phyloP scores from a whole-genome alignment of 2,113 vertebrate genomes.

The Polypterus bichir region DNA sequence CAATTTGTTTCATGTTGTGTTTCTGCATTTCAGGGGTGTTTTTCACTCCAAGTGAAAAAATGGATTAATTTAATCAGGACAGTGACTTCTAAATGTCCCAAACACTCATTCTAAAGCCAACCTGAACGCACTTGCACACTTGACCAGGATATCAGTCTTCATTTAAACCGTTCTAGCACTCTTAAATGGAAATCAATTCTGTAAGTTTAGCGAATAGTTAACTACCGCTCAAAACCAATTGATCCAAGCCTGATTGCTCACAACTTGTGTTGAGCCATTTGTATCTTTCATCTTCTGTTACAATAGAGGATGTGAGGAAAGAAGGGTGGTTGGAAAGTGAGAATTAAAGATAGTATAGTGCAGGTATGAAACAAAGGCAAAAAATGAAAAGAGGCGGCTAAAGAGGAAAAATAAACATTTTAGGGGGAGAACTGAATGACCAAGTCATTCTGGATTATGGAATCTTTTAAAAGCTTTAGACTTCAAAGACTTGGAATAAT shows the following conservation, averaged over 20 bases:
- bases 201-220: constrained; percentile 87
- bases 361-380: constrained; percentile 35
- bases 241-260: constrained; percentile 68
- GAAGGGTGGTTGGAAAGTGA: constrained; percentile 19
- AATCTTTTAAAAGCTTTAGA: background rate
- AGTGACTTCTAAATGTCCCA: constrained; percentile 57
- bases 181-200: constrained; percentile 83
- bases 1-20: constrained; percentile 30
- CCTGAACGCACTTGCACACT: constrained; percentile 54
- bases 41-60: constrained; percentile 33
- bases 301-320: constrained; percentile 41
- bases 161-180: constrained; percentile 74
- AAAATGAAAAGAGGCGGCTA: constrained; percentile 12
- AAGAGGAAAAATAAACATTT: constrained; percentile 15
- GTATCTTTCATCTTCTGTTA: constrained; percentile 79
- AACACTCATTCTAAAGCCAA: constrained; percentile 59
- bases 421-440: background rate
- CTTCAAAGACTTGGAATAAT: too few relatives aligned
- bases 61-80: constrained; percentile 26
- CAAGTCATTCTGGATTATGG: background rate
- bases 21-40: constrained; percentile 16
- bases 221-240: constrained; percentile 79
- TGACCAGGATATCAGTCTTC: constrained; percentile 63
- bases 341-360: constrained; percentile 18
- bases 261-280: constrained; percentile 65